A percentile compares a stretch with the other conserved stretches of the same genome.
Evolutionary conservation across 2,888 invertebrate genomes (phyloP).

Genomic region (Cordilura impudica): DNA sequence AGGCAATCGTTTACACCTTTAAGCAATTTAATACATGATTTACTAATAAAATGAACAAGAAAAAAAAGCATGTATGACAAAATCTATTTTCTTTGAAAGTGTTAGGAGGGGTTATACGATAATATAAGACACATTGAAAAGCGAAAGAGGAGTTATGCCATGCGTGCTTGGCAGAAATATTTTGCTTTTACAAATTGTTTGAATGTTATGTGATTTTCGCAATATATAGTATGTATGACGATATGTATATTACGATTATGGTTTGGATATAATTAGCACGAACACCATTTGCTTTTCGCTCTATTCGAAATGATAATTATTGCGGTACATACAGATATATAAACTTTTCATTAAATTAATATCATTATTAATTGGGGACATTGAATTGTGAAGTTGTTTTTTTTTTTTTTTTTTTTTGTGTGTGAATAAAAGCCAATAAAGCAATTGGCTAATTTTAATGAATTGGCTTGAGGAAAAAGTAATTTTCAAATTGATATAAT

Average conservation of each 20-base stretch:
- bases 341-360: slow-evolving; percentile 16
- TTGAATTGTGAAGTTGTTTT: background rate
- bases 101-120: slow-evolving; percentile 2
- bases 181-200: slow-evolving; percentile 30
- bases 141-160: slow-evolving; percentile 41
- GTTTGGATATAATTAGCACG: slow-evolving; percentile 33
- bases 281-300: slow-evolving; percentile 10
- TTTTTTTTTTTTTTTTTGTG: background rate
- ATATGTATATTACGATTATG: background rate
- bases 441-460: background rate
- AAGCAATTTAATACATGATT: slow-evolving; percentile 50
- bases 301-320: slow-evolving; percentile 5
- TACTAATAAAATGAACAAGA: background rate
- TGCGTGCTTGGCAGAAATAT: slow-evolving; percentile 41
- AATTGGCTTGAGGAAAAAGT: background rate
- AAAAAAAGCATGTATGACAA: background rate
- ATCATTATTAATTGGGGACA: slow-evolving; percentile 34
- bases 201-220: slow-evolving; percentile 18
- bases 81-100: background rate
- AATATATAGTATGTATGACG: slow-evolving; percentile 21
- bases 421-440: slow-evolving; percentile 1
- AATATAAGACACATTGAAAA: background rate
- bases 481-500: background rate
- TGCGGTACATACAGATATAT: background rate
- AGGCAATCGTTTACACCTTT: slow-evolving; percentile 42